Evolutionary conservation across 2,797 vertebrate genomes (phyloP).

Genomic region (Anabacerthia variegaticeps): DNA sequence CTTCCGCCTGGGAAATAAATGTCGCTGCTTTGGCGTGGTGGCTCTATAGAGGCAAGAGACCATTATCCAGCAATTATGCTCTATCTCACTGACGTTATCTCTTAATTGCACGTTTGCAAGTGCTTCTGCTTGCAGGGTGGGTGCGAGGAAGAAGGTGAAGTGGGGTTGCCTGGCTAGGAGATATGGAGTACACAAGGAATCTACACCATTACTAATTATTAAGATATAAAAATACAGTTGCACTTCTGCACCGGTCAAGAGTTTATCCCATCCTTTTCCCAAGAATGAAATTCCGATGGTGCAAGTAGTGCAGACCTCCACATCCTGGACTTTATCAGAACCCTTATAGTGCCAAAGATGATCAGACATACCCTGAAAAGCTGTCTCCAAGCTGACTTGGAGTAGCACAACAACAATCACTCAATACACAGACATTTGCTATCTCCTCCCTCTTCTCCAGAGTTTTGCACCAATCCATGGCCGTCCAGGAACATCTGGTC

Average conservation of each 20-base stretch:
- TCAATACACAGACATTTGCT: background rate
- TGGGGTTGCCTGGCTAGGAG: background rate
- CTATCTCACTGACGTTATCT: constrained; percentile 12
- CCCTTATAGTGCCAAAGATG: background rate
- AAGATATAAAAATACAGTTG: background rate
- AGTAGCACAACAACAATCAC: background rate
- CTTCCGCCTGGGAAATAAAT: constrained; percentile 25
- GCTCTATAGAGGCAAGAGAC: background rate
- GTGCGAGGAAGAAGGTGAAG: constrained; percentile 19
- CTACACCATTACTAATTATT: background rate
- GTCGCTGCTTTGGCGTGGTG: background rate
- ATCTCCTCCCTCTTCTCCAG: background rate
- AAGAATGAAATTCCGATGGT: background rate
- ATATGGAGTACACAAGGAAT: background rate
- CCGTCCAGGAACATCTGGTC: constrained; percentile 7
- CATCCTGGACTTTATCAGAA: background rate
- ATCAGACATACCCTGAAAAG: background rate
- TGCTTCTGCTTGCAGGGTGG: background rate
- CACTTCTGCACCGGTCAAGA: background rate
- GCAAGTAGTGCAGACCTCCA: background rate
- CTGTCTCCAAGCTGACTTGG: background rate
- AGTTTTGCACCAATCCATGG: background rate
- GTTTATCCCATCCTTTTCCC: background rate
- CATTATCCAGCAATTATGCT: constrained; percentile 48
- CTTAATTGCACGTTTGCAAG: constrained; percentile 35